Conservation (phyloP, 2,888 invertebrate species). For the Tineola bisselliella region DNA sequence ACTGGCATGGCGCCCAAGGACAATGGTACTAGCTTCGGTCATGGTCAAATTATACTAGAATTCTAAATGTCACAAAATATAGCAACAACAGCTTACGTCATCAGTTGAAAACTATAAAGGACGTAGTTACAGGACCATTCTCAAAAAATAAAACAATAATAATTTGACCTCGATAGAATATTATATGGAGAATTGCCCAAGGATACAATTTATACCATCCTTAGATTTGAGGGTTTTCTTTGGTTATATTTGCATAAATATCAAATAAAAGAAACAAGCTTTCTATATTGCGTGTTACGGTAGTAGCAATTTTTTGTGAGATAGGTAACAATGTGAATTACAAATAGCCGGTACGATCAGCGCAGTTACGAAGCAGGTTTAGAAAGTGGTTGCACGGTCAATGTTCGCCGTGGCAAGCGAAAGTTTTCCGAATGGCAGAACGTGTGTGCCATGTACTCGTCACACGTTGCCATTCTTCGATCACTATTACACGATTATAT, state of each 20-base stretch:
- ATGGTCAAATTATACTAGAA: slow-evolving; percentile 29
- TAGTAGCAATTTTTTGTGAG: neutral
- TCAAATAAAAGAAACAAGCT: neutral
- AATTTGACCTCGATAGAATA: neutral
- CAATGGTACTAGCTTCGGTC: slow-evolving; percentile 46
- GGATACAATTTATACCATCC: slow-evolving; percentile 5
- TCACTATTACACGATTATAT: neutral
- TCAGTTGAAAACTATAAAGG: too few relatives aligned
- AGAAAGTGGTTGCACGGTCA: slow-evolving; percentile 65
- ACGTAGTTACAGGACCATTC: neutral
- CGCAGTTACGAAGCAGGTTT: slow-evolving; percentile 58
- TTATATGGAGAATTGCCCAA: neutral
- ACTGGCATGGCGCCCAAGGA: slow-evolving; percentile 54
- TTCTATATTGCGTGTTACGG: neutral
- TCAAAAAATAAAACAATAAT: neutral
- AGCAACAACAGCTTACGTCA: neutral
- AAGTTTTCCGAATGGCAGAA: slow-evolving; percentile 35
- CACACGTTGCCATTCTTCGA: neutral
- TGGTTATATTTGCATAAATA: neutral
- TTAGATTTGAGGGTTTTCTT: neutral
- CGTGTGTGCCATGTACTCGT: slow-evolving; percentile 9
- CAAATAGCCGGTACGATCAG: slow-evolving; percentile 54
- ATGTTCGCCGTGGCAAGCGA: slow-evolving; percentile 50
- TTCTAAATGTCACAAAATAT: neutral
- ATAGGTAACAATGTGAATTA: slow-evolving; percentile 37